These are phyloP conservation scores for Rhinophrynus dorsalis DNA, from an alignment of 2,797 vertebrate genomes.

Conservation along the genomic window DNA sequence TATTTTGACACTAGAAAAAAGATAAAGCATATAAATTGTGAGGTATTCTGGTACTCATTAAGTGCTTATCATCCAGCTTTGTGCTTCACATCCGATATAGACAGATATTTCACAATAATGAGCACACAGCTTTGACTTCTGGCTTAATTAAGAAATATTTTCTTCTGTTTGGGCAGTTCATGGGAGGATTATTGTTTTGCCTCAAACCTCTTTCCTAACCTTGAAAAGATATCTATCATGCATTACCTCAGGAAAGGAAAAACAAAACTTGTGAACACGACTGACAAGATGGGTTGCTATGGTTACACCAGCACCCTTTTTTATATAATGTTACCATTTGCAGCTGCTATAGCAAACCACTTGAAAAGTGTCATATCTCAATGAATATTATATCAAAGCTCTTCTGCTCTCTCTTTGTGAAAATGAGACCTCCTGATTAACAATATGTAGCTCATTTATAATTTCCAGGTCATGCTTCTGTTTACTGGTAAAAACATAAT, in stretches of 20 bases:
- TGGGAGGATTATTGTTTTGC: conserved; percentile 42
- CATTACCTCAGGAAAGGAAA: conserved; percentile 42
- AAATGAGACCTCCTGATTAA: conserved; percentile 27
- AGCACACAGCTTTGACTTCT: conserved; percentile 39
- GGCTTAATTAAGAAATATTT: conserved; percentile 48
- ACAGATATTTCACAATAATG: conserved; percentile 37
- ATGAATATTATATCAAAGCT: conserved; percentile 49
- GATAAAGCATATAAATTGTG: conserved; percentile 19
- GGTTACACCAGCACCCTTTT: conserved; percentile 20
- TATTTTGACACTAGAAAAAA: conserved; percentile 30
- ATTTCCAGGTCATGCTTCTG: conserved; percentile 16
- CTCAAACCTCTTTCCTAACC: conserved; percentile 41
- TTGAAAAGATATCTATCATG: conserved; percentile 45
- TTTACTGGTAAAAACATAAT: conserved; percentile 17
- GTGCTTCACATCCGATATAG: conserved; percentile 34
- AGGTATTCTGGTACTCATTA: conserved; percentile 32
- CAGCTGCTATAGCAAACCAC: conserved; percentile 31
- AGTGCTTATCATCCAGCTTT: conserved; percentile 4
- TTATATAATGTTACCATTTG: conserved; percentile 23
- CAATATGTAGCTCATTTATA: conserved; percentile 26
- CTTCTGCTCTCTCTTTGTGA: background rate
- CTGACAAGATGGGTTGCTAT: conserved; percentile 44
- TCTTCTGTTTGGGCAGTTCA: conserved; percentile 40
- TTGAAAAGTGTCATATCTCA: conserved; percentile 47
- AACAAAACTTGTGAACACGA: conserved; percentile 24